These are phyloP conservation scores for Brachyopa scutellaris DNA, from an alignment of 2,888 invertebrate genomes.

Conservation along the genomic window DNA sequence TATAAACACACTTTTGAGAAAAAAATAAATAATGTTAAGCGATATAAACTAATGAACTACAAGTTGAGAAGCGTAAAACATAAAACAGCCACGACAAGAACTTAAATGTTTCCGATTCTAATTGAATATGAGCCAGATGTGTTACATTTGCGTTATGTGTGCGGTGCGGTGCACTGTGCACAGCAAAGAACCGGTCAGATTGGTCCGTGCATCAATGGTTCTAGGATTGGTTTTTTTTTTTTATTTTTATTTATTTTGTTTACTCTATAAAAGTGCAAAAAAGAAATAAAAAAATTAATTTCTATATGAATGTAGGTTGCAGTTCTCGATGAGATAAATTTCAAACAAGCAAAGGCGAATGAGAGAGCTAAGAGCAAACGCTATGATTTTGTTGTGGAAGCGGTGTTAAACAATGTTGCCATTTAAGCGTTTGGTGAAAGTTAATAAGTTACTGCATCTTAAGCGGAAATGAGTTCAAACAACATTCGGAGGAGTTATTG, in stretches of 20 bases:
- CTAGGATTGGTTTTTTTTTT: not conserved
- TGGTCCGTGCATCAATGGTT: constrained; percentile 57
- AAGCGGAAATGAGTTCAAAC: no score
- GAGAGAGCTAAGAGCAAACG: constrained; percentile 41
- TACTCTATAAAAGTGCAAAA: constrained; percentile 28
- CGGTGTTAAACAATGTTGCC: constrained; percentile 8
- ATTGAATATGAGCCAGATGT: constrained; percentile 68
- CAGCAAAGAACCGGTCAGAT: constrained; percentile 70
- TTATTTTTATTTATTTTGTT: no score
- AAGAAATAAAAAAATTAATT: not conserved
- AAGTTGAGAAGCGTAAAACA: constrained; percentile 58
- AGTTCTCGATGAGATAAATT: constrained; percentile 24
- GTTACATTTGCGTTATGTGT: constrained; percentile 51
- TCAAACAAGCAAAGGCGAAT: constrained; percentile 41
- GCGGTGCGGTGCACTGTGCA: constrained; percentile 38
- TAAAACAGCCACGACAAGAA: constrained; percentile 59
- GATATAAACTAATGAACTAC: constrained; percentile 47
- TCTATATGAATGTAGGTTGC: constrained; percentile 36
- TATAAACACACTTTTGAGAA: constrained; percentile 23
- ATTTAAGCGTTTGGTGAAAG: not conserved
- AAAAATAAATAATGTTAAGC: not conserved
- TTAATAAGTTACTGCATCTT: not conserved
- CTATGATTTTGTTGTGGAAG: not conserved
- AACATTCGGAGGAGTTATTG: no score
- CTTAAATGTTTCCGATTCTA: constrained; percentile 52